Percentiles rank a stretch among this genome's conserved stretches.
Conservation (phyloP, 1,140 invertebrate species). For the Cryptotermes secundus region DNA sequence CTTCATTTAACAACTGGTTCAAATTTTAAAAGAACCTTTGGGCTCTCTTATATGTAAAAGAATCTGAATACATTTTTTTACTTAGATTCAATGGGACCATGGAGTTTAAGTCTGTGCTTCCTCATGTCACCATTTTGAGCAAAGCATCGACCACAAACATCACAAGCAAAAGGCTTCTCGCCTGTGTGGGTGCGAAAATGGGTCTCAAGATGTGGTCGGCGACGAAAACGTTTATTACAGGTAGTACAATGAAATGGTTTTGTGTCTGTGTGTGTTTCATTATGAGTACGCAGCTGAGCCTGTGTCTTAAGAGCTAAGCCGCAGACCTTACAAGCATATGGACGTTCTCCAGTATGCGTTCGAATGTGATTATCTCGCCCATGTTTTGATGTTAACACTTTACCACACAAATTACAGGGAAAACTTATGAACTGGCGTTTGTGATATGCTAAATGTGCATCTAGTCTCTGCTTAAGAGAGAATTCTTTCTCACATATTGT, state of each 20-base stretch:
- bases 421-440: constrained; percentile 44
- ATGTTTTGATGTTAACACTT: constrained; percentile 65
- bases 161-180: constrained; percentile 63
- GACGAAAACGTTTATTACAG: constrained; percentile 26
- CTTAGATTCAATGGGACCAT: not conserved
- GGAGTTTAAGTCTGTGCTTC: constrained; percentile 27
- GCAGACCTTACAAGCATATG: constrained; percentile 57
- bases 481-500: constrained; percentile 15
- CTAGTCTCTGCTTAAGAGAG: constrained; percentile 8
- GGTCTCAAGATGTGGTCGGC: constrained; percentile 49
- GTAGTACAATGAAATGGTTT: constrained; percentile 38
- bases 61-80: not conserved
- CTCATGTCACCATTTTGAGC: constrained; percentile 45
- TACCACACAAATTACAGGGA: constrained; percentile 74
- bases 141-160: constrained; percentile 60
- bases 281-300: constrained; percentile 45
- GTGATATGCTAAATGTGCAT: constrained; percentile 29
- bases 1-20: too few species aligned
- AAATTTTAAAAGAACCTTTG: too few species aligned
- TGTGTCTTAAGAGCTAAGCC: constrained; percentile 52
- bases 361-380: constrained; percentile 59
- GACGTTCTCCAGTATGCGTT: constrained; percentile 49
- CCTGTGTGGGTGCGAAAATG: constrained; percentile 65
- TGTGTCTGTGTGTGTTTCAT: constrained; percentile 41
- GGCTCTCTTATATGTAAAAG: too few species aligned